Evolutionary conservation across 1,140 invertebrate genomes (phyloP), one percentile per base, ranked within the genome.

Genomic region (Heterodera carotae): DNA sequence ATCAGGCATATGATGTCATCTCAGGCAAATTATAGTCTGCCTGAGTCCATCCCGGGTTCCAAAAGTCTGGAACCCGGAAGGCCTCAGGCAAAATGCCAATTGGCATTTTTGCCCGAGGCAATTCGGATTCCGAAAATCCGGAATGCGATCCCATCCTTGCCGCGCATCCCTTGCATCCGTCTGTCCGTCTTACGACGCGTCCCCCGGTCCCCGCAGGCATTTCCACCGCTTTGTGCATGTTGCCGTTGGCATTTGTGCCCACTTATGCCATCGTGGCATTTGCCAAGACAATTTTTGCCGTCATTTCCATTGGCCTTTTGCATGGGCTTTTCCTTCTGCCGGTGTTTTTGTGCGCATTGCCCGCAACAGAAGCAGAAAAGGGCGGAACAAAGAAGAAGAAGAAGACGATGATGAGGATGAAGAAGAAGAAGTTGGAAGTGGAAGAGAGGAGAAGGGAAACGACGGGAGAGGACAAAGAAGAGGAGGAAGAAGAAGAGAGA

Each of bases 251-350:
- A 22, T 84, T 86, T 68, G 80, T 86, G 7, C 79, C 81, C 31
- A 87, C 85, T 12, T 87, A 87, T 78, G 85, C 85, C 8, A 87
- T 87, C 48, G 83, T 88, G 12, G 85, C 85, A 5, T 87, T 87
- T 69, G 85, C 85, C 4, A 87, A 87, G 48, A 83, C 84, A 4
- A 81, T 85, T 27, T 85, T 86, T 69, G 80, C 29, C 31, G 83
- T 84, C 31, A 80, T 85, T 34, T 70, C 53, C 5, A 67, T 83
- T n/a, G 84, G 83, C 69, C 48, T 83, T 15, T 43, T 82, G 5
- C 81, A 83, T 48, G 81, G 81, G n/a, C 59, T 83, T 29, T 84
- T 83, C 66, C 66, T 83, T n/a, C 29, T 83, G 22, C 81, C 81
- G 7, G 64, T 82, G 36, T 15, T 84, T 15, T 60, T 82, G 33